These are phyloP conservation scores for Cryptocephalus moraei DNA, from an alignment of 2,888 invertebrate genomes.

Conservation along the genomic window DNA sequence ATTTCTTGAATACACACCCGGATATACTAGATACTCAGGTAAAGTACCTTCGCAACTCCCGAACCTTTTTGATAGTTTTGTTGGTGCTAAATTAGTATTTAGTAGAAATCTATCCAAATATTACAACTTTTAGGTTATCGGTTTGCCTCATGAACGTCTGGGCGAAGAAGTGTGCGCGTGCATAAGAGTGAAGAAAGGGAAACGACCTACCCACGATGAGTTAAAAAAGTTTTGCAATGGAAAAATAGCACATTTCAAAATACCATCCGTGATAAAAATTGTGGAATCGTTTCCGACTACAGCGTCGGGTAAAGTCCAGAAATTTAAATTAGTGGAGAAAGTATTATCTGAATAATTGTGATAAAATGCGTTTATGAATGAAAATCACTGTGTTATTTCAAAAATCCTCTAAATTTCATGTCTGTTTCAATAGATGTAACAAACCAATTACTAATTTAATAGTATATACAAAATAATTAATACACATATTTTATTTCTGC, in stretches of 20 bases:
- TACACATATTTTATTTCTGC: no score
- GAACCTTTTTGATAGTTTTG: no score
- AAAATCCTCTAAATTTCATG: no score
- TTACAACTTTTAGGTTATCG: constrained; percentile 47
- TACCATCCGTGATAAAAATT: constrained; percentile 62
- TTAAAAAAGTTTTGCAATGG: constrained; percentile 54
- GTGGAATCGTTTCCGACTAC: constrained; percentile 70
- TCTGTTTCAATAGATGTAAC: no score
- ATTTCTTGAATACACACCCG: constrained; percentile 63
- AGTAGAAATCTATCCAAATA: background rate
- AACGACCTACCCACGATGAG: constrained; percentile 45
- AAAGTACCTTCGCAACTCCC: constrained; percentile 12
- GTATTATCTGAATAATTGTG: background rate
- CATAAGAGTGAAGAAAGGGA: constrained; percentile 46
- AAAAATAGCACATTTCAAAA: constrained; percentile 68
- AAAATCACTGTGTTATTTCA: no score
- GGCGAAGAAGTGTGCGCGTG: constrained; percentile 72
- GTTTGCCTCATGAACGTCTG: constrained; percentile 62
- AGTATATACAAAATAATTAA: no score
- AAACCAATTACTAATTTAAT: no score
- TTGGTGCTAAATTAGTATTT: background rate
- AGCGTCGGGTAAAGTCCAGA: constrained; percentile 74
- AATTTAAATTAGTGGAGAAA: constrained; percentile 43
- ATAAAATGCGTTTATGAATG: no score
- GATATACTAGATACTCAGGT: constrained; percentile 65